Percentiles rank a stretch among this genome's conserved stretches.
These are phyloP conservation scores for Chirona hameri DNA, from an alignment of 2,888 invertebrate genomes.

Conservation along the genomic window DNA sequence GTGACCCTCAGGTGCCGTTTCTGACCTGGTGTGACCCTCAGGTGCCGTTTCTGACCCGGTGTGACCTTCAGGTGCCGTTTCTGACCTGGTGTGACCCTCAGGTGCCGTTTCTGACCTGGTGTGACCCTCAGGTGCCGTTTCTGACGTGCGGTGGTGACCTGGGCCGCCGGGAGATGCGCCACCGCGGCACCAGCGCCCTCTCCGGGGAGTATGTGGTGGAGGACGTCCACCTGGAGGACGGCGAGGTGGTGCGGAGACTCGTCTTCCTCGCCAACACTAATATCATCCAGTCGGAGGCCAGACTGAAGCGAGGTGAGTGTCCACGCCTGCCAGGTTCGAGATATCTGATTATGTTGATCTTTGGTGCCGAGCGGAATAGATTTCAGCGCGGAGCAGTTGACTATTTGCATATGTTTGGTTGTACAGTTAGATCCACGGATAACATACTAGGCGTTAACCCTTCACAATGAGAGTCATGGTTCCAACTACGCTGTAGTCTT, in stretches of 20 bases:
- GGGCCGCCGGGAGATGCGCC: slow-evolving; percentile 65
- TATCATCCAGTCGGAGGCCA: slow-evolving; percentile 82
- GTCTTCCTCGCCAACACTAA: slow-evolving; percentile 80
- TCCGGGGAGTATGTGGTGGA: slow-evolving; percentile 88
- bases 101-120: background rate
- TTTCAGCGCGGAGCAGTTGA: no score
- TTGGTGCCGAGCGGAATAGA: no score
- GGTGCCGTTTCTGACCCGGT: no score
- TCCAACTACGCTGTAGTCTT: no score
- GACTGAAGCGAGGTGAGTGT: slow-evolving; percentile 42
- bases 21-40: no score
- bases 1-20: no score
- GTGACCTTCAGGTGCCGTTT: no score
- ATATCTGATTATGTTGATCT: no score
- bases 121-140: slow-evolving; percentile 67
- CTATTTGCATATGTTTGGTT: no score
- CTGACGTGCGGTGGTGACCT: slow-evolving; percentile 71
- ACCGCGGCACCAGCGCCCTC: slow-evolving; percentile 66
- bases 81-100: background rate
- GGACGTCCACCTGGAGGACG: slow-evolving; percentile 68
- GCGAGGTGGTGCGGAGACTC: slow-evolving; percentile 67
- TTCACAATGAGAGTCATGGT: no score
- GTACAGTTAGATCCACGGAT: no score
- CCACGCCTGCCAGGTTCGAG: background rate
- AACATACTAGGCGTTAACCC: no score